A percentile compares a stretch with the other conserved stretches of the same genome.
phyloP scores from a whole-genome alignment of 2,888 invertebrate species.

The Ischnus inquisitorius region DNA sequence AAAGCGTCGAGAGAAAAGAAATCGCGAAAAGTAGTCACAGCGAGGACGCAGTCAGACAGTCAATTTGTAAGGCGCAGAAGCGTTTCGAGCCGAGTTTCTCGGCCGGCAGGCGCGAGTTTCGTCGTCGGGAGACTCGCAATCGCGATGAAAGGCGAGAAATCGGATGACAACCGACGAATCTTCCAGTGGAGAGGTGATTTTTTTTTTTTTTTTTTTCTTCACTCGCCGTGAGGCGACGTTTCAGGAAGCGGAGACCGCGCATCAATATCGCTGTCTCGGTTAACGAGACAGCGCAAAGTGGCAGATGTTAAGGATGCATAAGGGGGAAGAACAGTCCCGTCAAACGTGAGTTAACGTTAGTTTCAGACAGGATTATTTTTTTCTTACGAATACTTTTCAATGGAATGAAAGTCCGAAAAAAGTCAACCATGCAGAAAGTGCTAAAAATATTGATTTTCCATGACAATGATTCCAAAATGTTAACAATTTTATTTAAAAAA shows the following conservation, averaged over 20 bases:
- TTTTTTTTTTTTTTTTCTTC: no score
- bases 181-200: slow-evolving; percentile 11
- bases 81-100: slow-evolving; percentile 35
- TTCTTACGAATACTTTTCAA: no score
- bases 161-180: slow-evolving; percentile 48
- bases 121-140: slow-evolving; percentile 24
- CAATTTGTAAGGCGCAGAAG: slow-evolving; percentile 55
- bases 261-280: slow-evolving; percentile 70
- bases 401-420: no score
- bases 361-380: no score
- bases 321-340: no score
- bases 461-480: no score
- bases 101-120: neutral
- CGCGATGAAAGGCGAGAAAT: slow-evolving; percentile 37
- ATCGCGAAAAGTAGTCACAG: slow-evolving; percentile 14
- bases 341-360: no score
- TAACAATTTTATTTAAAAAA: no score
- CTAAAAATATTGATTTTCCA: no score
- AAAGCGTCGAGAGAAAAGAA: slow-evolving; percentile 11
- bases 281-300: slow-evolving; percentile 61
- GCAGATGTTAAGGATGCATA: slow-evolving; percentile 29
- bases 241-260: slow-evolving; percentile 59
- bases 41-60: slow-evolving; percentile 25
- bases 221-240: slow-evolving; percentile 19
- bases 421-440: no score